Evolutionary conservation across 92 coral and sea anemone genomes (phyloP), one percentile per base, ranked within the genome.

Genomic region (Epizoanthus stellaris): DNA sequence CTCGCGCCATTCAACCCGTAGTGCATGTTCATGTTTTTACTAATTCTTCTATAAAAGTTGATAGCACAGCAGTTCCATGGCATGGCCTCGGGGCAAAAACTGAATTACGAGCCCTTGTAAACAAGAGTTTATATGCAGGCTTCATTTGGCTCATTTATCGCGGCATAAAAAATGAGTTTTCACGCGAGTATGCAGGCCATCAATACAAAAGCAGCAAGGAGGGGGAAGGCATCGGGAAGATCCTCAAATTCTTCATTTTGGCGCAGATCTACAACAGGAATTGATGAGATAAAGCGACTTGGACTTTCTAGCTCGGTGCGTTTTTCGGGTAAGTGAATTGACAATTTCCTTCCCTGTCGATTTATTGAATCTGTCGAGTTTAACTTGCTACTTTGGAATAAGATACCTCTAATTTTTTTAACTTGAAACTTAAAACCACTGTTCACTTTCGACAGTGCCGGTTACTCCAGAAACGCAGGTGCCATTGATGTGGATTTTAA

Each of bases 241-340:
- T 60, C 34, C 34, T 57, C 70, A 76, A 76, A 59, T 36, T 20
- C 82, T 1, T 38, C 82, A 34, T 39, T 59, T 76, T 76, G 82
- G 82, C 82, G 82, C 38, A 76, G 82, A 76, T 76, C 82, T 20
- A 36, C 70, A 3, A 16, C 82, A 3, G 82, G 82, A 76, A 60
- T 76, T n/a, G 82, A 76, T 59, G 82, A 76, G 40, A 34, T 76
- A 60, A 76, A 76, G 67, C 82, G 82, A 8, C 67, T 76, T 38
- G 69, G 69, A 19, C 45, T 76, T 59, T 76, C 82, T 60, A 47
- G 82, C 40, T 76, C 82, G 82, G 82, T 76, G 54, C 82, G 82
- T 60, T 76, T 76, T 60, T 76, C 82, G 64, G 82, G 82, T 76
- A 76, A 76, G 82, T 76, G 53, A 39, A 68, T 11, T 36, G n/a